A percentile compares a stretch with the other conserved stretches of the same genome.
phyloP scores from a whole-genome alignment of 1,140 invertebrate genomes.

The Lasioglossum baleicum region DNA sequence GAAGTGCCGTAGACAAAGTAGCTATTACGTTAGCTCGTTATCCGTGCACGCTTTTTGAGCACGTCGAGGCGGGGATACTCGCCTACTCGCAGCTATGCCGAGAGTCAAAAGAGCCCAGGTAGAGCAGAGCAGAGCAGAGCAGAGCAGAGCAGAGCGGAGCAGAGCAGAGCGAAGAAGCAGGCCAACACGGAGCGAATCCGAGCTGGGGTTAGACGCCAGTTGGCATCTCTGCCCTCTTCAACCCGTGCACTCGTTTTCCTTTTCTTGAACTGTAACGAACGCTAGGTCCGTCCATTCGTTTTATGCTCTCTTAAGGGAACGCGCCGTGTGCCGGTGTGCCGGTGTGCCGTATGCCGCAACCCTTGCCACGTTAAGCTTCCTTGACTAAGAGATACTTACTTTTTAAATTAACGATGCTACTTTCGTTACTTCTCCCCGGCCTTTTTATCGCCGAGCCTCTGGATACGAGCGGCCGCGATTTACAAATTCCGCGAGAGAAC shows the following conservation, averaged over 20 bases:
- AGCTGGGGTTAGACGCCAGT: constrained; percentile 17
- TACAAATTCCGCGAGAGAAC: constrained; percentile 10
- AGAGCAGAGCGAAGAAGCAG: neutral
- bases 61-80: constrained; percentile 18
- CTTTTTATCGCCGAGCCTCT: constrained; percentile 25
- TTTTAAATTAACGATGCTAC: constrained; percentile 49
- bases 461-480: constrained; percentile 3
- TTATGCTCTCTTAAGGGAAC: neutral
- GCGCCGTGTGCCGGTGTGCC: neutral
- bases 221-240: constrained; percentile 24
- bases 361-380: constrained; percentile 8
- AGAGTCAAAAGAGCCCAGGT: constrained; percentile 46
- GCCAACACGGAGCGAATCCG: neutral
- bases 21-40: constrained; percentile 61
- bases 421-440: constrained; percentile 8
- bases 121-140: neutral
- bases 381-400: constrained; percentile 41
- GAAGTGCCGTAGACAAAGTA: constrained; percentile 51
- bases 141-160: neutral
- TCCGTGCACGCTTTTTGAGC: constrained; percentile 52
- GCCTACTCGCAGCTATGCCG: constrained; percentile 33
- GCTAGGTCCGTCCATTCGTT: constrained; percentile 27
- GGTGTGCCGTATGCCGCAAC: neutral
- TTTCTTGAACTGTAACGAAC: constrained; percentile 37
- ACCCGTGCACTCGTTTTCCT: constrained; percentile 31